Base-by-base conservation (phyloP, 1,140 invertebrate species). In the Drosophila parvula region DNA sequence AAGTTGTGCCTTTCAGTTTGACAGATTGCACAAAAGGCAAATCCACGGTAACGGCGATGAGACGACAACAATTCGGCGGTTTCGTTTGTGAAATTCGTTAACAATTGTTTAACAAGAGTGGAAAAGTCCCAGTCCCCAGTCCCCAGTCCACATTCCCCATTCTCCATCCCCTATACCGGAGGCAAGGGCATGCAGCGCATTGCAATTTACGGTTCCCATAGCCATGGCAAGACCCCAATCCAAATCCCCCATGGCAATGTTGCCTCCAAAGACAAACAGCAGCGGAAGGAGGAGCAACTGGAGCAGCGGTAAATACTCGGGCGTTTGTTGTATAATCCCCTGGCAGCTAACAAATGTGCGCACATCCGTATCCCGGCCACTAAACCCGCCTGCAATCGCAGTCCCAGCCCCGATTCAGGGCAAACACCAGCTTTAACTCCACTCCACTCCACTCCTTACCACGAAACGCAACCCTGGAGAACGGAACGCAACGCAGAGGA, bases 281-380 rank as follows among this genome's bases (percentile, higher is more conserved):
- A 56, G 45, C 12, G 50, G 27, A 28, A 11, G 44, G 51, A 14
- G 22, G 22, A n/a, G 28, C 60, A 43, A 55, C 51, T 47, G 47
- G 47, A 48, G 61, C 41, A 60, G 74, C 47, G 70, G 78, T 75
- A 75, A 86, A 88, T 88, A 82, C 82, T 74, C 63, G 45, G 55
- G 71, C 83, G 73, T 79, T 88, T 77, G 79, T 77, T 79, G 59
- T 86, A 79, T 86, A 86, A 83, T 88, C 83, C 83, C 67, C 79
- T 67, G 83, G 79, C 83, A 82, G 83, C 79, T 82, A 82, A 86
- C 83, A 86, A 86, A 86, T 86, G 79, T 83, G 67, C 76, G 57
- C 83, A 88, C 83, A 88, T 86, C 67, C 82, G 67, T 88, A 77
- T 88, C 78, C 79, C 60, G 79, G 76, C 70, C 79, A 64, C 79